Conservation (phyloP, 2,113 vertebrate species). For the Antennarius striatus region DNA sequence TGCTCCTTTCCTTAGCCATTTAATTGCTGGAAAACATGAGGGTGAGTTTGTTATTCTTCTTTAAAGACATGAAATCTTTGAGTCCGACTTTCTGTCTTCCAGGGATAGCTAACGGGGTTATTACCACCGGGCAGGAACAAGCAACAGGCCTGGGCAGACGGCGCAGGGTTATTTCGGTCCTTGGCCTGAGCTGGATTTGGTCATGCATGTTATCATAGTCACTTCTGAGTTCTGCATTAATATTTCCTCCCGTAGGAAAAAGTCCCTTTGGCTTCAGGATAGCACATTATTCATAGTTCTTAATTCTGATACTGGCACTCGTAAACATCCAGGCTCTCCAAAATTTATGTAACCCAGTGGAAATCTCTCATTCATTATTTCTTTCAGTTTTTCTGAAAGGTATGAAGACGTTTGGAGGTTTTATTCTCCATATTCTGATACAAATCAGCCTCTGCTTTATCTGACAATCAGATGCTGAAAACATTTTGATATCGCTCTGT, state of each 20-base stretch:
- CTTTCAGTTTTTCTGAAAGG: too few relatives aligned
- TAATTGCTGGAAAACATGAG: constrained; percentile 67
- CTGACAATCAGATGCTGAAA: too few relatives aligned
- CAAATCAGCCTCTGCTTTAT: too few relatives aligned
- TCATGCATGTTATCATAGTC: constrained; percentile 9
- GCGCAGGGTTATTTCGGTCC: constrained; percentile 28
- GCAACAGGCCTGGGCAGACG: not conserved
- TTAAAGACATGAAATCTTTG: constrained; percentile 33
- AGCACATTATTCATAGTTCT: not conserved
- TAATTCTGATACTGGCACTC: not conserved
- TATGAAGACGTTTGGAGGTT: too few relatives aligned
- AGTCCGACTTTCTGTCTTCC: constrained; percentile 15
- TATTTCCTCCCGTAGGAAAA: constrained; percentile 4
- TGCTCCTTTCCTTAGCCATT: constrained; percentile 36
- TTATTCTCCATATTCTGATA: too few relatives aligned
- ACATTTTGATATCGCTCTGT: not conserved
- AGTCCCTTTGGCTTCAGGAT: not conserved
- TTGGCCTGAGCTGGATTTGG: constrained; percentile 3
- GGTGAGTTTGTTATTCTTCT: constrained; percentile 43
- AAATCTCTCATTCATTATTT: not conserved
- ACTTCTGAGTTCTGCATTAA: constrained; percentile 20
- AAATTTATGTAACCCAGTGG: not conserved
- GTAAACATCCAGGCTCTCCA: not conserved
- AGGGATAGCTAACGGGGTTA: constrained; percentile 33
- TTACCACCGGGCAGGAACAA: constrained; percentile 29